These are phyloP conservation scores for Pteropus rufus DNA, from an alignment of 2,797 vertebrate species.

Conservation along the genomic window DNA sequence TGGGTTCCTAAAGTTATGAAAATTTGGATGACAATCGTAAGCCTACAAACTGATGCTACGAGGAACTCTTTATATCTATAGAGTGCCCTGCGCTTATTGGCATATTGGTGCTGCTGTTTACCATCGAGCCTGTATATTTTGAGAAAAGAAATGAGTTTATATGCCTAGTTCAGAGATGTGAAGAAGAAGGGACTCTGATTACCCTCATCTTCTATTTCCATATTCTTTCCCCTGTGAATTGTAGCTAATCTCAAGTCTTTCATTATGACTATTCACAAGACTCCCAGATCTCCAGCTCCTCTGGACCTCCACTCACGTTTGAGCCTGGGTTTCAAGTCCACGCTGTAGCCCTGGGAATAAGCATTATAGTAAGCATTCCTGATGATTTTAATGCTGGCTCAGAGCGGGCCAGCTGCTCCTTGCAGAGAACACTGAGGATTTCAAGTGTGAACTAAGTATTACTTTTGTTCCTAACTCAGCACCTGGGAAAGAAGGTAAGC, in stretches of 20 bases:
- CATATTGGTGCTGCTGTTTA: not conserved
- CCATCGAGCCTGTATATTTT: not conserved
- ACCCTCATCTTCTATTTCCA: not conserved
- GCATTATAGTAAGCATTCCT: not conserved
- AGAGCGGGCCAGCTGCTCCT: not conserved
- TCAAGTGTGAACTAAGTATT: not conserved
- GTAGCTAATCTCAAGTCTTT: not conserved
- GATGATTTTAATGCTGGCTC: not conserved
- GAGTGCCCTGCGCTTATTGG: not conserved
- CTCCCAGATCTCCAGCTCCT: not conserved
- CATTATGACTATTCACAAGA: not conserved
- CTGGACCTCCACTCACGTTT: fast-evolving
- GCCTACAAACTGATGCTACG: not conserved
- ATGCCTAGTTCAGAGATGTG: not conserved
- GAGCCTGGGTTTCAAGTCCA: not conserved
- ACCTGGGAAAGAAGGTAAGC: not conserved
- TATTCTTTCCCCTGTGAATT: not conserved
- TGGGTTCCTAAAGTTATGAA: not conserved
- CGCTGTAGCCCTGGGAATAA: not conserved
- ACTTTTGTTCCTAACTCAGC: not conserved
- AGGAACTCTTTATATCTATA: not conserved
- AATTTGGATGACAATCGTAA: not conserved
- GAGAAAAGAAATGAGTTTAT: not conserved
- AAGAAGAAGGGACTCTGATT: not conserved
- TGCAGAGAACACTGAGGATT: not conserved